These are phyloP conservation scores for Hydroisotoma schaefferi DNA, from an alignment of 2,888 invertebrate species.

Conservation along the genomic window DNA sequence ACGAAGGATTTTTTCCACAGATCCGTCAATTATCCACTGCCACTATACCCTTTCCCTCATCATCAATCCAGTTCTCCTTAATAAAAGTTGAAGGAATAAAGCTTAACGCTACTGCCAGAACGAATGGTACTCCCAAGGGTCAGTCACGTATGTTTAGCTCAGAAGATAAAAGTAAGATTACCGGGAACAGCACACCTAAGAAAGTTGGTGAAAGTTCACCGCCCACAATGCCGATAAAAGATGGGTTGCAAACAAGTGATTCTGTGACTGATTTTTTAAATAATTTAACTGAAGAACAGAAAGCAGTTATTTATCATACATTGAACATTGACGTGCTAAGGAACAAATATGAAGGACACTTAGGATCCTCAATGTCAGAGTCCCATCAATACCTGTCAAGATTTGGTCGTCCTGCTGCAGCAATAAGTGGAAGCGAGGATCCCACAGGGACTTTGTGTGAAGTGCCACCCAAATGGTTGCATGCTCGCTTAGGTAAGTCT, in stretches of 20 bases:
- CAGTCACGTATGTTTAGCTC: too few species aligned
- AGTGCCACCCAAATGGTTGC: conserved; percentile 31
- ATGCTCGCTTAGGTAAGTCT: conserved; percentile 27
- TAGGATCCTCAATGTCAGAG: conserved; percentile 29
- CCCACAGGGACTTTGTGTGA: conserved; percentile 34
- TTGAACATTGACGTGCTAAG: conserved; percentile 39
- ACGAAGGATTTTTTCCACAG: too few species aligned
- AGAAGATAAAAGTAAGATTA: neutral
- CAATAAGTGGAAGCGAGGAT: conserved; percentile 23
- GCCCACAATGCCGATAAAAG: conserved; percentile 23
- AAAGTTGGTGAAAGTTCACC: neutral
- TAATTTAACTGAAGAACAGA: conserved; percentile 40
- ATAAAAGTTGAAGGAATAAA: too few species aligned
- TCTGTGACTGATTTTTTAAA: conserved; percentile 34
- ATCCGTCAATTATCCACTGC: neutral
- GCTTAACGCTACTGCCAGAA: too few species aligned
- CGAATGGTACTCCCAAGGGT: too few species aligned
- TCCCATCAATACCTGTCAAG: conserved; percentile 34
- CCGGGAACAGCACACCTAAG: too few species aligned
- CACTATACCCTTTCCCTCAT: neutral
- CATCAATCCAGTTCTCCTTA: too few species aligned
- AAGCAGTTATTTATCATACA: conserved; percentile 38
- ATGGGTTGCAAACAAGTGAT: conserved; percentile 27
- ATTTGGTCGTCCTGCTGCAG: conserved; percentile 42
- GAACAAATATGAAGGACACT: conserved; percentile 36